phyloP scores from a whole-genome alignment of 2,113 vertebrate species.

The Pimephales promelas region DNA sequence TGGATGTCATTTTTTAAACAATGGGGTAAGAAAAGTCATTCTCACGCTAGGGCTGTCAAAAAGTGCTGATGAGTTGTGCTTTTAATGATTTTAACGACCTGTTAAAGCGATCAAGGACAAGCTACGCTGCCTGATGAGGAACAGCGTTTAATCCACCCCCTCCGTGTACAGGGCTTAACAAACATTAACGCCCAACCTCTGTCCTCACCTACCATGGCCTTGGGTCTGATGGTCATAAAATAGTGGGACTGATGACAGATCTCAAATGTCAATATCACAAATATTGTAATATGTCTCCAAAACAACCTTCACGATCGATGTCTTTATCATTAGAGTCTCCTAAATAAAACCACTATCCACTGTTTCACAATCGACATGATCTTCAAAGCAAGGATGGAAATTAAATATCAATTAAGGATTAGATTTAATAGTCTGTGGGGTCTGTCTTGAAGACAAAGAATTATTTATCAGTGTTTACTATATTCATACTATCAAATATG shows the following conservation, averaged over 20 bases:
- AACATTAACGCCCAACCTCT: conserved; percentile 47
- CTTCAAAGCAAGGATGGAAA: conserved; percentile 2
- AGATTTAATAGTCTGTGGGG: conserved; percentile 16
- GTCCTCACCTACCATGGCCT: conserved; percentile 19
- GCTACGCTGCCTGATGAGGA: conserved; percentile 26
- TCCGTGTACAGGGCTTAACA: conserved; percentile 31
- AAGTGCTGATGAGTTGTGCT: conserved; percentile 55
- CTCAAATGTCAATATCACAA: not conserved
- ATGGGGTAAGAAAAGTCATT: conserved; percentile 66
- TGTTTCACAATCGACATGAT: not conserved
- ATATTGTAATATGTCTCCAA: not conserved
- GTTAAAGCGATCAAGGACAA: conserved; percentile 47
- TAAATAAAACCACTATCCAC: not conserved
- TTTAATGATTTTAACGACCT: conserved; percentile 53
- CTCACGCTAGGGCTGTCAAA: conserved; percentile 69
- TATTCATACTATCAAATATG: conserved; percentile 31
- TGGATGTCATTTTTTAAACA: conserved; percentile 71
- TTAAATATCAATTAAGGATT: conserved; percentile 24
- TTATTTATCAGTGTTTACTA: conserved; percentile 47
- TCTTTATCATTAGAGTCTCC: not conserved
- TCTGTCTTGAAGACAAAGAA: conserved; percentile 27
- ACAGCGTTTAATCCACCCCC: conserved; percentile 37
- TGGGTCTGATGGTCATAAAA: conserved; percentile 38
- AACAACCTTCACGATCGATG: not conserved
- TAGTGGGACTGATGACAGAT: conserved; percentile 30